Conservation (phyloP, 2,113 vertebrate genomes). For the Odocoileus virginianus region DNA sequence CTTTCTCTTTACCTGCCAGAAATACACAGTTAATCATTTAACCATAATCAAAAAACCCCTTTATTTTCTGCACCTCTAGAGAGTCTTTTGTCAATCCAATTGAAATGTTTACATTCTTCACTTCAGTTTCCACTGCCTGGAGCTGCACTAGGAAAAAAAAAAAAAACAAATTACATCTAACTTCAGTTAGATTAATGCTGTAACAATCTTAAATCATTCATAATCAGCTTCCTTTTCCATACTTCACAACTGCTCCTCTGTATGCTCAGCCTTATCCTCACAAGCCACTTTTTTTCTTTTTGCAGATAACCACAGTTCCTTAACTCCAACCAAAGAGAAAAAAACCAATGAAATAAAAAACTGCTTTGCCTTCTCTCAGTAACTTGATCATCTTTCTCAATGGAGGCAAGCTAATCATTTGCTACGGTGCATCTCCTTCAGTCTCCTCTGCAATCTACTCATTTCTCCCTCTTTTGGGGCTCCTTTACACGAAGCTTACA, state of each 20-base stretch:
- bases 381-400: not conserved
- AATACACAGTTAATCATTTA: not conserved
- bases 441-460: not conserved
- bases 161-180: not conserved
- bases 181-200: not conserved
- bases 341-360: not conserved
- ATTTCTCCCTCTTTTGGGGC: not conserved
- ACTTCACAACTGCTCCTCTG: not conserved
- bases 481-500: not conserved
- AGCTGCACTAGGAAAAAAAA: not conserved
- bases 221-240: not conserved
- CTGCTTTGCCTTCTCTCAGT: not conserved
- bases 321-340: not conserved
- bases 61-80: not conserved
- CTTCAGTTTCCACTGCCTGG: not conserved
- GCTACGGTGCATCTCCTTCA: not conserved
- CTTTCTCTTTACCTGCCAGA: not conserved
- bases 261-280: not conserved
- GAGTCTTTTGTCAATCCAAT: not conserved
- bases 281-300: not conserved
- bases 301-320: not conserved
- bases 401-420: not conserved
- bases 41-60: not conserved
- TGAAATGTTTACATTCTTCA: slow-evolving; percentile 5
- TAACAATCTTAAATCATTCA: not conserved